Conservation (phyloP, 2,797 vertebrate genomes). For the Malacoctenus gilli region DNA sequence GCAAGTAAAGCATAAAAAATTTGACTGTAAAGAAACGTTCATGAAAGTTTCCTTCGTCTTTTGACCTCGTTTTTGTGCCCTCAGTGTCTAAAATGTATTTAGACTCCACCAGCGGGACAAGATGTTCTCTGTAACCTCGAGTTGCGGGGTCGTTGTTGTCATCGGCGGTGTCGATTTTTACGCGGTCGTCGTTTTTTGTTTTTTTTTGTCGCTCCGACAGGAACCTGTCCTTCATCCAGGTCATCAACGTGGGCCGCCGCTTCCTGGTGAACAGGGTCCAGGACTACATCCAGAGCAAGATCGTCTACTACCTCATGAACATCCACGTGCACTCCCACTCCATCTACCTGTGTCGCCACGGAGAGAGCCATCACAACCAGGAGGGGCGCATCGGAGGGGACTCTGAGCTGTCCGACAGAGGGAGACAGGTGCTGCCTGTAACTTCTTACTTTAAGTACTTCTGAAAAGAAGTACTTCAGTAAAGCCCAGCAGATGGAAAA, state of each 20-base stretch:
- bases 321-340: slow-evolving; percentile 96
- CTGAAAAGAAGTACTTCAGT: neutral
- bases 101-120: no score
- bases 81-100: no score
- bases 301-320: slow-evolving; percentile 99
- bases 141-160: no score
- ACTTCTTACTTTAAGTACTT: no score
- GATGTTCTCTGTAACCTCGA: slow-evolving; percentile 2
- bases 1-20: no score
- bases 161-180: no score
- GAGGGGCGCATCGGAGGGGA: slow-evolving; percentile 92
- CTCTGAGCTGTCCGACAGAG: slow-evolving; percentile 86
- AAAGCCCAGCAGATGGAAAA: neutral
- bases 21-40: no score
- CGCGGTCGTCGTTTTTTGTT: no score
- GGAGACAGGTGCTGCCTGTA: slow-evolving; percentile 88
- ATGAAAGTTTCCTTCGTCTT: neutral
- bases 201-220: slow-evolving; percentile 65
- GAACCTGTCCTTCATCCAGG: slow-evolving; percentile 95
- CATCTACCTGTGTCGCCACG: slow-evolving; percentile 96
- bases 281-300: slow-evolving; percentile 98
- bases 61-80: no score
- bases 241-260: slow-evolving; percentile 94
- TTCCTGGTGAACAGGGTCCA: slow-evolving; percentile 95
- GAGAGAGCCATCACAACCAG: slow-evolving; percentile 91